Percentiles rank a stretch among this genome's conserved stretches.
Conservation (phyloP, 2,888 invertebrate genomes). For the Rosalia funebris region DNA sequence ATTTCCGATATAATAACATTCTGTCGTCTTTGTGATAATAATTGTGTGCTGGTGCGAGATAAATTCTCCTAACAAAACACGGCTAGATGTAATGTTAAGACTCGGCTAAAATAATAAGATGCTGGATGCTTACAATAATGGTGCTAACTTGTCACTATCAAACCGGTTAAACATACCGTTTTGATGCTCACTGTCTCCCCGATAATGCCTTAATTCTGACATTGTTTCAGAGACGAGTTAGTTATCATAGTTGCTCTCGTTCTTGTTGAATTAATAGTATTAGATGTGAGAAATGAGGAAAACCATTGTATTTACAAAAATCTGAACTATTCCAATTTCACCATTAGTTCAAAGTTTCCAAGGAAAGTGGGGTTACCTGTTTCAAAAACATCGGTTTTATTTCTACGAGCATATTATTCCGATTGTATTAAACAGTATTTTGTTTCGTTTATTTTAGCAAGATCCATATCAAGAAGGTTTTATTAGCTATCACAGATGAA, state of each 20-base stretch:
- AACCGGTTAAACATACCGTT: constrained; percentile 56
- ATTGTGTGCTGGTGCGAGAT: constrained; percentile 61
- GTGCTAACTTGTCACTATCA: constrained; percentile 59
- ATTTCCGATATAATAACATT: constrained; percentile 59
- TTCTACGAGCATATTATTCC: no score
- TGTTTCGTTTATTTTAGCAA: no score
- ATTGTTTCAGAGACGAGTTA: constrained; percentile 19
- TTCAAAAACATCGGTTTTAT: no score
- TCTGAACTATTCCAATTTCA: no score
- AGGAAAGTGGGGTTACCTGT: no score
- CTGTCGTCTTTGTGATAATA: constrained; percentile 59
- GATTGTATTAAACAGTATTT: no score
- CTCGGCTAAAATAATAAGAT: constrained; percentile 53
- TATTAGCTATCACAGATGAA: no score
- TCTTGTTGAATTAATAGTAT: no score
- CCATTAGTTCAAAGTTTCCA: no score
- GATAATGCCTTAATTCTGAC: constrained; percentile 32
- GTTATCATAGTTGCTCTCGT: constrained; percentile 12
- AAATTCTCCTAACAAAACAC: constrained; percentile 60
- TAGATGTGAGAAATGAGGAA: no score
- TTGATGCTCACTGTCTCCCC: constrained; percentile 49
- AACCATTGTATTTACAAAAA: no score
- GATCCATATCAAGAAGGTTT: no score
- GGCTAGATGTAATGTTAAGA: constrained; percentile 49
- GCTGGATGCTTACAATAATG: constrained; percentile 50